phyloP scores from a whole-genome alignment of 2,113 vertebrate species.

The Carollia perspicillata region DNA sequence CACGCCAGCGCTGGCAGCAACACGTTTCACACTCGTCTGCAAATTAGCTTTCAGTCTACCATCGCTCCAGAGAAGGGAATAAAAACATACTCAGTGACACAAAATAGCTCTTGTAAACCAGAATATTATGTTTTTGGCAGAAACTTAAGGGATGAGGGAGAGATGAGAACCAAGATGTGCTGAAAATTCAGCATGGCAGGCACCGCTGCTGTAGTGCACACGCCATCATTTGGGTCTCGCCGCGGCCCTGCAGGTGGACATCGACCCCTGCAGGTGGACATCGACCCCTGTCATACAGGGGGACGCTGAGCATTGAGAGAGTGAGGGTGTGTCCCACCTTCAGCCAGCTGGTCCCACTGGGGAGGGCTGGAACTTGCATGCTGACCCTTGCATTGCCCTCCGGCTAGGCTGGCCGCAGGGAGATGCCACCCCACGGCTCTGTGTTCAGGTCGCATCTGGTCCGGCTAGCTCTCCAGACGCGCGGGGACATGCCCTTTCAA shows the following conservation, averaged over 20 bases:
- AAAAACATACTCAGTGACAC: neutral
- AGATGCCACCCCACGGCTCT: fast-evolving
- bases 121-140: neutral
- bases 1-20: neutral
- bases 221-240: neutral
- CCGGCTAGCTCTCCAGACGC: neutral
- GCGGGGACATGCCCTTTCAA: neutral
- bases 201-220: fast-evolving
- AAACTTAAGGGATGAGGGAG: neutral
- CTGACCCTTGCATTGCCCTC: neutral
- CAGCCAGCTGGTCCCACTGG: neutral
- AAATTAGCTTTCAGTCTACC: conserved; percentile 25
- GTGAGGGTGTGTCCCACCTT: neutral
- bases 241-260: neutral
- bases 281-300: neutral
- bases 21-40: neutral
- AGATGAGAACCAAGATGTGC: neutral
- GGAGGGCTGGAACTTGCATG: neutral
- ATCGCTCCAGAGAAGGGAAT: neutral
- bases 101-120: neutral
- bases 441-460: neutral
- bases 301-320: neutral
- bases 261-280: neutral
- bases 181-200: neutral
- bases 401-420: neutral